Percentiles rank a stretch among this genome's conserved stretches.
Evolutionary conservation across 1,140 invertebrate genomes (phyloP).

Genomic region (Homalodisca vitripennis): DNA sequence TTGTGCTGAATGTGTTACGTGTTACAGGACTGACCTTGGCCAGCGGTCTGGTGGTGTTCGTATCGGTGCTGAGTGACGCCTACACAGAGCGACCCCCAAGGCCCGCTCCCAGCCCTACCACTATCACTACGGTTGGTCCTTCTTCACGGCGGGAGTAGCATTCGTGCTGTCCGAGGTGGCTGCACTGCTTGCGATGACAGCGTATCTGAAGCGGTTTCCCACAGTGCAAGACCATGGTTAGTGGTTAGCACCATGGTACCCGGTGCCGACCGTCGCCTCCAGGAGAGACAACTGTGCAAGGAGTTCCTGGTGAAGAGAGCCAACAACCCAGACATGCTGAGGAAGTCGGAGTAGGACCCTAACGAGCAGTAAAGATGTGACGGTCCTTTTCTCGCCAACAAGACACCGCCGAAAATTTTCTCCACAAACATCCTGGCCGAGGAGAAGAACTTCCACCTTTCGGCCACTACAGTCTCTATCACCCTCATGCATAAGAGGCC

Average conservation of each 20-base stretch:
- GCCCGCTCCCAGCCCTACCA: conserved; percentile 47
- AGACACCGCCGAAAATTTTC: conserved; percentile 36
- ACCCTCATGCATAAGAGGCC: conserved; percentile 50
- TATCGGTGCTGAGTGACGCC: conserved; percentile 61
- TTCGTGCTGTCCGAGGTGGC: conserved; percentile 66
- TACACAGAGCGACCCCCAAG: conserved; percentile 49
- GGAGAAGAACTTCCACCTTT: conserved; percentile 44
- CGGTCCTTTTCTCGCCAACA: neutral
- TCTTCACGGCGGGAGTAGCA: conserved; percentile 63
- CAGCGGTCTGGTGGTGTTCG: conserved; percentile 61
- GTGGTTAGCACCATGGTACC: conserved; percentile 66
- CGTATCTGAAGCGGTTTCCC: conserved; percentile 61
- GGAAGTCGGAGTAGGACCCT: conserved; percentile 29
- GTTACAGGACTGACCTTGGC: conserved; percentile 63
- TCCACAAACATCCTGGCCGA: conserved; percentile 28
- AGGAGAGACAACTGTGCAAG: conserved; percentile 5
- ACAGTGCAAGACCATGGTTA: conserved; percentile 62
- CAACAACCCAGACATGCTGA: conserved; percentile 19
- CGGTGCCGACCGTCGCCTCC: conserved; percentile 58
- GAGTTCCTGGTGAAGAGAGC: conserved; percentile 21
- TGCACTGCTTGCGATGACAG: conserved; percentile 59
- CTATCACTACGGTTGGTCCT: conserved; percentile 70
- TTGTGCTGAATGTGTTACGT: conserved; percentile 37
- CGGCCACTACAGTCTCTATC: conserved; percentile 52
- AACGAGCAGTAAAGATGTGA: conserved; percentile 31